Evolutionary conservation across 2,888 invertebrate genomes (phyloP), one percentile per base, ranked within the genome.

Genomic region (Oxycera nigricornis): DNA sequence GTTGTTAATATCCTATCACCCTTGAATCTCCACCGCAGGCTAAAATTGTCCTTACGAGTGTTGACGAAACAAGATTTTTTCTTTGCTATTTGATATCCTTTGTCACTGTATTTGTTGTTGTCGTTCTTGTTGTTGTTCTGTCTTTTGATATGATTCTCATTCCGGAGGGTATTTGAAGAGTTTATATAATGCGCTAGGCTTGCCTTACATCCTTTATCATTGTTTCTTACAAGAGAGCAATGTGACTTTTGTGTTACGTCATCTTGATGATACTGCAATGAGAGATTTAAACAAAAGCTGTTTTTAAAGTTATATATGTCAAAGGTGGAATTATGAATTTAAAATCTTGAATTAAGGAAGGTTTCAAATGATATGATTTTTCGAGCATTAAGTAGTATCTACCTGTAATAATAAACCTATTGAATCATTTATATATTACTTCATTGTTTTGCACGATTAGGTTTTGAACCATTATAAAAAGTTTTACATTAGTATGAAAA

Each of bases 1-100:
- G 73, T 6, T 52, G 68, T 65, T 72, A 76, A 76, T 76, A 77
- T 76, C 61, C 75, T 65, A 41, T 20, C 70, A 46, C 26, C 30
- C 55, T 55, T 70, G 52, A 70, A 55, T 31, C 55, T 70, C 70
- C 70, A 70, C 55, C 70, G 55, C 28, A 65, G 65, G 70, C 70
- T 50, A 70, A 31, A 41, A 65, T 22, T 55, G 28, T 70, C 55
- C 31, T 70, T 70, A 7, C 55, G 22, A 20, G 14, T 31, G 30
- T 24, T 70, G 11, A 31, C 4, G 55, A n/a, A 14, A 70, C 52
- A 20, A 22, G 70, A 17, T 31, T 70, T 55, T 31, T 55, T 39
- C 20, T 26, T 1, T 65, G 65, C 41, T 65, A 7, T 41, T 20
- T 14, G 39, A 14, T 65, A 24, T 65, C 24, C 41, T 65, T 65